Conservation (phyloP, 2,888 invertebrate genomes). For the Napeogenes inachia region DNA sequence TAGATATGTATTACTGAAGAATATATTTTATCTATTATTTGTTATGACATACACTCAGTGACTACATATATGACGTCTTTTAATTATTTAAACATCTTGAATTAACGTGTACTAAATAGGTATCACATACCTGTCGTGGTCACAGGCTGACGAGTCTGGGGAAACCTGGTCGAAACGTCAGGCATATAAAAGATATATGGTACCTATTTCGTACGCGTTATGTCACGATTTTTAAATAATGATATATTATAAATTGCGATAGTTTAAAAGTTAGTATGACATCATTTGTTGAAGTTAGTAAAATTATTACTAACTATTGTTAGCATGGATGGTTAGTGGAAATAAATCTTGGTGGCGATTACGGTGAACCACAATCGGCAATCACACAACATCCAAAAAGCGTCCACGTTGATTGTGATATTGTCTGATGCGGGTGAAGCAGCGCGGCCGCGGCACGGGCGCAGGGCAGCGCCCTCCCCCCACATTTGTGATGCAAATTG, state of each 20-base stretch:
- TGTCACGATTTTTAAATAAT: no score
- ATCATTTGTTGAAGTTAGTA: neutral
- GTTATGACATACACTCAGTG: neutral
- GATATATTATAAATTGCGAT: no score
- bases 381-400: slow-evolving; percentile 72
- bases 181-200: no score
- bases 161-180: no score
- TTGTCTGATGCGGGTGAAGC: slow-evolving; percentile 63
- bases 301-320: slow-evolving; percentile 1
- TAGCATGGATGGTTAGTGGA: slow-evolving; percentile 17
- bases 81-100: no score
- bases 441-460: slow-evolving; percentile 36
- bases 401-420: slow-evolving; percentile 75
- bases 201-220: no score
- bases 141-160: no score
- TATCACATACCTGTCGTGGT: no score
- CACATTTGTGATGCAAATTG: slow-evolving; percentile 58
- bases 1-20: slow-evolving; percentile 35
- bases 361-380: slow-evolving; percentile 68
- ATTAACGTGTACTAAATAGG: no score
- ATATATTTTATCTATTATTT: slow-evolving; percentile 18
- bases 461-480: slow-evolving; percentile 52
- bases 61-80: neutral
- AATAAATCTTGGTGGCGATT: slow-evolving; percentile 49
- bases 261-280: no score